Conservation (phyloP, 2,888 invertebrate genomes). For the Idaea dimidiata region DNA sequence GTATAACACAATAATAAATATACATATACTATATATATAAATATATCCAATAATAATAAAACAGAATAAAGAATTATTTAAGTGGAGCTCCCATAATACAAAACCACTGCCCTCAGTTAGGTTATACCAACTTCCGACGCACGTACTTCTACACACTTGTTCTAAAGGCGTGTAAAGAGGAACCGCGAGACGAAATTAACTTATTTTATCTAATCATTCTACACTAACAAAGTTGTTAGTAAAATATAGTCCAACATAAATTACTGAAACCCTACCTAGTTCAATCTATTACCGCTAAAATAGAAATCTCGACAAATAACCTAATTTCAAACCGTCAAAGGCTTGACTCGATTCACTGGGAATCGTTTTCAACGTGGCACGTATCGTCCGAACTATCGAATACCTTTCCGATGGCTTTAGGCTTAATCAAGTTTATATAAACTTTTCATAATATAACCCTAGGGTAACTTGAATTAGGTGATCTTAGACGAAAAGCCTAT, state of each 20-base stretch:
- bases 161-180: neutral
- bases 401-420: neutral
- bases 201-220: neutral
- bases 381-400: constrained; percentile 10
- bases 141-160: neutral
- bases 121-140: no score
- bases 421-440: neutral
- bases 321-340: neutral
- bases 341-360: neutral
- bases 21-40: no score
- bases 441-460: neutral
- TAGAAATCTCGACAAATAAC: neutral
- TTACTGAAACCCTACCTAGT: neutral
- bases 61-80: no score
- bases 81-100: no score
- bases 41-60: no score
- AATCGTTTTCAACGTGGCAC: constrained; percentile 2
- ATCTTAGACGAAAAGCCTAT: neutral
- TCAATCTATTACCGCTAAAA: neutral
- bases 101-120: no score
- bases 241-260: neutral
- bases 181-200: neutral
- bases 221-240: neutral
- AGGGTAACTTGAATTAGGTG: neutral
- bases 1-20: no score